Evolutionary conservation across 2,797 vertebrate species (phyloP).

Genomic region (Urosaurus nigricauda): DNA sequence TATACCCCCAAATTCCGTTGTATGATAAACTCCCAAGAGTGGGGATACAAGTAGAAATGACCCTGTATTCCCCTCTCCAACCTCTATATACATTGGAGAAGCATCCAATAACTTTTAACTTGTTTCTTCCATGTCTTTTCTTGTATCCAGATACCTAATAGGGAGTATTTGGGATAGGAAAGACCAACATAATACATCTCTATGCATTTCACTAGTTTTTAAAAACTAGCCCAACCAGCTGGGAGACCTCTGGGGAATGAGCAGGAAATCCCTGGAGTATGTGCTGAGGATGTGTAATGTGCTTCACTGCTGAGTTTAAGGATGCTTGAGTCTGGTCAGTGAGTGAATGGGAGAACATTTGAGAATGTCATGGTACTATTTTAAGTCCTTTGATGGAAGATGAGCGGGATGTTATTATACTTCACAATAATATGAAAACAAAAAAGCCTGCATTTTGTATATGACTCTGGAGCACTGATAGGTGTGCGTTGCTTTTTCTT

Average conservation of each 20-base stretch:
- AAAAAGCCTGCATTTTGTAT: not conserved
- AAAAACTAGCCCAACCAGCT: not conserved
- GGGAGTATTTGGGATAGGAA: not conserved
- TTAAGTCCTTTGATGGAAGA: not conserved
- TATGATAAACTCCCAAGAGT: too few species aligned
- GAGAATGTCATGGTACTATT: not conserved
- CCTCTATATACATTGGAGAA: not conserved
- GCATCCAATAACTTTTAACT: not conserved
- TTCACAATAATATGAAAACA: not conserved
- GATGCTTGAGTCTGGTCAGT: not conserved
- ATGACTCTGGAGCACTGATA: not conserved
- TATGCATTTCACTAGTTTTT: too few species aligned
- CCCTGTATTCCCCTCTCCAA: too few species aligned
- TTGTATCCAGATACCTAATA: not conserved
- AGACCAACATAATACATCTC: not conserved
- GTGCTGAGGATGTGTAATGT: not conserved
- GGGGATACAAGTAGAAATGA: too few species aligned
- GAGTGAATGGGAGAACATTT: not conserved
- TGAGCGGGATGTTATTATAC: not conserved
- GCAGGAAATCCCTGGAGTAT: not conserved
- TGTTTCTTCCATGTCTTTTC: not conserved
- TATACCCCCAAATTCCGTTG: too few species aligned
- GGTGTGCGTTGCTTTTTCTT: constrained; percentile 31
- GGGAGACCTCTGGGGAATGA: not conserved
- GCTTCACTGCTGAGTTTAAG: not conserved